Conservation (phyloP, 2,797 vertebrate species). For the Gallinago stenura region DNA sequence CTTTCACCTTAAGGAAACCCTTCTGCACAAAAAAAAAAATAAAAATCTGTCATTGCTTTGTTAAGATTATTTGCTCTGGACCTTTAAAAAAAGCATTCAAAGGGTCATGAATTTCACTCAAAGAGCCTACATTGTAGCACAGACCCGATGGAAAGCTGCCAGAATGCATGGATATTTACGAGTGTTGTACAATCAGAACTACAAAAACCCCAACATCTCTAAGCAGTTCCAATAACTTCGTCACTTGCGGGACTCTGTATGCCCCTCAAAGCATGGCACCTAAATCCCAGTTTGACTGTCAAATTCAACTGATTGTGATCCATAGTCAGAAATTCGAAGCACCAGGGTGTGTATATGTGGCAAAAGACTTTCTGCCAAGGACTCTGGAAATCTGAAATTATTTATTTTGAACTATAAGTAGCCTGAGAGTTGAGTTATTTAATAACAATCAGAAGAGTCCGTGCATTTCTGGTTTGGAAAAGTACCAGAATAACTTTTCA, state of each 20-base stretch:
- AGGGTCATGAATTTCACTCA: not conserved
- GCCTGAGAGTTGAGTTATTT: slow-evolving; percentile 1
- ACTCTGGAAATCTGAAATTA: slow-evolving; percentile 20
- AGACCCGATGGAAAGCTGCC: not conserved
- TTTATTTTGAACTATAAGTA: slow-evolving; percentile 20
- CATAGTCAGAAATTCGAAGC: not conserved
- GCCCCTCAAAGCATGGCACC: not conserved
- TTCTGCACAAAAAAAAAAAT: not conserved
- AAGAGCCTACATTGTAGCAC: not conserved
- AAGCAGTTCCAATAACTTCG: not conserved
- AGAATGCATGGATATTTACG: not conserved
- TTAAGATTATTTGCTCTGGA: not conserved
- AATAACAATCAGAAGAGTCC: not conserved
- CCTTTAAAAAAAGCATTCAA: not conserved
- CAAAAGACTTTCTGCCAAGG: not conserved
- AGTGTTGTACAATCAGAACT: not conserved
- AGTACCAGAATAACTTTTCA: not conserved
- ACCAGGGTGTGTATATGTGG: not conserved
- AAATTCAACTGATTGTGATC: not conserved
- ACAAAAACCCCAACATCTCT: not conserved
- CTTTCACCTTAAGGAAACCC: not conserved
- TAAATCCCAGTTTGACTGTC: not conserved
- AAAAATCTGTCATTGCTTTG: not conserved
- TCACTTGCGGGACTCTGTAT: not conserved
- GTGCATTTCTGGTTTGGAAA: not conserved